A percentile compares a stretch with the other conserved stretches of the same genome.
Evolutionary conservation across 2,797 vertebrate genomes (phyloP).

Genomic region (Melanotaenia nigrans): DNA sequence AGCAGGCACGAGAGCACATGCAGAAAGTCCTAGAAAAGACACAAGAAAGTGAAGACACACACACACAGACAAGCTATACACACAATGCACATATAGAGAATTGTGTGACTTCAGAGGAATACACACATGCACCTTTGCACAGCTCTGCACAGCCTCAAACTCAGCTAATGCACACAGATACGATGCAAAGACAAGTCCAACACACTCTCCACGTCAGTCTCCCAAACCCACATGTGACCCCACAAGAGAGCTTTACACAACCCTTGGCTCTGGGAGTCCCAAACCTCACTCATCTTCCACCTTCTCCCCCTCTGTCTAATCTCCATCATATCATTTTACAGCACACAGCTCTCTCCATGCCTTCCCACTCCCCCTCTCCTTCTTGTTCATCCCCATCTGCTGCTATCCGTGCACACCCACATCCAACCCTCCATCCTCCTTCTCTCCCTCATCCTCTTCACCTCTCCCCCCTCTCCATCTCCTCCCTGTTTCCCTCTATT

Average conservation of each 20-base stretch:
- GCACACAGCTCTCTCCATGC: conserved; percentile 83
- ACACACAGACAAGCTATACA: conserved; percentile 50
- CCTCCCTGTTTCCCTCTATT: conserved; percentile 86
- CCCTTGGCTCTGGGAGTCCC: conserved; percentile 73
- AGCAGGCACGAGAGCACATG: conserved; percentile 96
- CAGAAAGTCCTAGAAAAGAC: conserved; percentile 91
- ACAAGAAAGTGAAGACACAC: conserved; percentile 75
- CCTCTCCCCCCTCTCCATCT: conserved; percentile 84
- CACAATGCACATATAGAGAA: conserved; percentile 33
- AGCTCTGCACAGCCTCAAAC: conserved; percentile 58
- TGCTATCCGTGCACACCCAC: conserved; percentile 65
- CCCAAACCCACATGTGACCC: conserved; percentile 47
- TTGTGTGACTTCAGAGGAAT: conserved; percentile 46
- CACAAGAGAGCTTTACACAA: conserved; percentile 64
- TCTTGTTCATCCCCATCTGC: conserved; percentile 71
- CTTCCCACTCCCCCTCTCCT: conserved; percentile 70
- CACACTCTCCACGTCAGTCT: conserved; percentile 49
- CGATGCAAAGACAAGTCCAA: conserved; percentile 59
- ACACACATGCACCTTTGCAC: conserved; percentile 41
- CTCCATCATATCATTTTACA: conserved; percentile 84
- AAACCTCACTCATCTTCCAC: conserved; percentile 70
- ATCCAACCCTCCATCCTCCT: conserved; percentile 72
- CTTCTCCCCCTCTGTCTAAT: conserved; percentile 58
- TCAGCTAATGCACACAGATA: conserved; percentile 51
- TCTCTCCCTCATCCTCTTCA: conserved; percentile 85